phyloP scores from a whole-genome alignment of 2,888 invertebrate genomes.

The Drosophila prolongata region DNA sequence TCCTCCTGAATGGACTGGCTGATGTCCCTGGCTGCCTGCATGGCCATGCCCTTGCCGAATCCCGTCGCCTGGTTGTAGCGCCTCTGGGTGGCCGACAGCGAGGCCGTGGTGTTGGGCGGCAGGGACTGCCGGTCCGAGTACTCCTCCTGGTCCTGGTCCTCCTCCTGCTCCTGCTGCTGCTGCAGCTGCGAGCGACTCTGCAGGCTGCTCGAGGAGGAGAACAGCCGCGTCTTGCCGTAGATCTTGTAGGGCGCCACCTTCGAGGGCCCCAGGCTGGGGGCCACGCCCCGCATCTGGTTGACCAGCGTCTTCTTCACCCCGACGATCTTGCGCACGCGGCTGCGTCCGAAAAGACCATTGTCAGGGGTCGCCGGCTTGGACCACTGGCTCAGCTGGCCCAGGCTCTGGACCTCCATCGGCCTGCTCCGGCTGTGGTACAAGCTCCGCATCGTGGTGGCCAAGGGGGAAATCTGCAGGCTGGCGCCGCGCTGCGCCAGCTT shows the following conservation, averaged over 20 bases:
- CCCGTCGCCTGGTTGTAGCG: constrained; percentile 33
- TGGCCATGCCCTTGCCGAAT: neutral
- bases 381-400: neutral
- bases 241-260: constrained; percentile 30
- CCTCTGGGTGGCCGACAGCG: constrained; percentile 28
- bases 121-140: neutral
- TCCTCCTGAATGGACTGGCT: constrained; percentile 62
- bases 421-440: constrained; percentile 9
- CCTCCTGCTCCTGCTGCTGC: neutral
- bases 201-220: constrained; percentile 46
- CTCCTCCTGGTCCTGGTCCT: neutral
- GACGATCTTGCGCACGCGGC: constrained; percentile 39
- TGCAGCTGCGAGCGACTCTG: neutral
- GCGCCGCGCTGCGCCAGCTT: constrained; percentile 30
- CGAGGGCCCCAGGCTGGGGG: neutral
- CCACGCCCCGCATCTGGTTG: constrained; percentile 60
- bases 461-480: neutral
- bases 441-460: neutral
- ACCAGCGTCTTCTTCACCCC: constrained; percentile 58
- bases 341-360: neutral
- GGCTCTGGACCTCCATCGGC: neutral
- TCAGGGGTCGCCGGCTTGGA: neutral
- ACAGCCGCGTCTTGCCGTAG: constrained; percentile 40
- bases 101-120: neutral
- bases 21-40: constrained; percentile 42